Percentiles rank a stretch among this genome's conserved stretches.
These are phyloP conservation scores for Melanerpes aurifrons DNA, from an alignment of 2,113 vertebrate genomes.

Conservation along the genomic window DNA sequence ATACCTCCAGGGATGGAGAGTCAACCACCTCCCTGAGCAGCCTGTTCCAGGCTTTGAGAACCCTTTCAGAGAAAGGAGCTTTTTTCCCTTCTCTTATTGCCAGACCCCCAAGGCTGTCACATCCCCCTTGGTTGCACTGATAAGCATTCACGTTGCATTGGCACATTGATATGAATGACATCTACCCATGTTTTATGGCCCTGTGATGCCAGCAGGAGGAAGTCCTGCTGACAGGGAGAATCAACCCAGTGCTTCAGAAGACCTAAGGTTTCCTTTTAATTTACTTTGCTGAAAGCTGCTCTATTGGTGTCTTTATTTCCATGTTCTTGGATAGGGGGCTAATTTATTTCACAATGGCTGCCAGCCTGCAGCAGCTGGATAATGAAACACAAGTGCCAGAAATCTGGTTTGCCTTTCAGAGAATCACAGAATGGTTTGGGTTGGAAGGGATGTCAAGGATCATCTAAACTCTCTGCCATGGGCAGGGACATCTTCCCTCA, in stretches of 20 bases:
- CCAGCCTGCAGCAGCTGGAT: conserved; percentile 71
- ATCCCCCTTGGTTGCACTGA: neutral
- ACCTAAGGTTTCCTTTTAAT: conserved; percentile 59
- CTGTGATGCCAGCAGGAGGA: neutral
- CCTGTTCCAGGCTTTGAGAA: too few species aligned
- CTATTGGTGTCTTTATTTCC: conserved; percentile 72
- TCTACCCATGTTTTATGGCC: neutral
- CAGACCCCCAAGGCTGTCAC: neutral
- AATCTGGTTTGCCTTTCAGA: conserved; percentile 3
- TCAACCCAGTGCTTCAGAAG: conserved; percentile 12
- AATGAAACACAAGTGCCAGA: conserved; percentile 70
- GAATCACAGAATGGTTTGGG: too few species aligned
- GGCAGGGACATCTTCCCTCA: too few species aligned
- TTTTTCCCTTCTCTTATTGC: too few species aligned
- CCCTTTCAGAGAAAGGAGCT: too few species aligned
- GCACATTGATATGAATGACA: neutral
- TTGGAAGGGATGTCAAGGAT: too few species aligned
- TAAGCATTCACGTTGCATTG: neutral
- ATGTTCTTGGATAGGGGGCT: conserved; percentile 63
- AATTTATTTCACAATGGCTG: conserved; percentile 73
- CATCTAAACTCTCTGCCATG: too few species aligned
- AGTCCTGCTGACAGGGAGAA: neutral
- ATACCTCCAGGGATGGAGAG: too few species aligned
- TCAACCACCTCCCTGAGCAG: too few species aligned
- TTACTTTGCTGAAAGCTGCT: conserved; percentile 57